Conservation (phyloP, 1,140 invertebrate genomes). For the Coenobita brevimanus region DNA sequence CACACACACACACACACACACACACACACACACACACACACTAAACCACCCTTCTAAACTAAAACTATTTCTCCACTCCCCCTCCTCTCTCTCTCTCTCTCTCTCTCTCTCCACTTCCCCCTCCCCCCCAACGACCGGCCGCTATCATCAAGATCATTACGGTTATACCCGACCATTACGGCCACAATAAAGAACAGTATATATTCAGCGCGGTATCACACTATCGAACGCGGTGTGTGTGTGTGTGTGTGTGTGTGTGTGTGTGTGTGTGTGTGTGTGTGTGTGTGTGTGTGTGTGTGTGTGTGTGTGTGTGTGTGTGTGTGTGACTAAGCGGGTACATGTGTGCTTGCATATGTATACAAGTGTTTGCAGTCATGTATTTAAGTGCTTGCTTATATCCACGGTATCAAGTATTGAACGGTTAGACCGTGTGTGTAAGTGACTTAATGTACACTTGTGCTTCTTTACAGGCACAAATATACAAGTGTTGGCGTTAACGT, state of each 20-base stretch:
- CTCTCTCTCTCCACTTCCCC: background rate
- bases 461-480: too few relatives aligned
- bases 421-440: too few relatives aligned
- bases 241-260: background rate
- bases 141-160: background rate
- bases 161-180: too few relatives aligned
- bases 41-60: background rate
- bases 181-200: too few relatives aligned
- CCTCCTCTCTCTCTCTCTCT: conserved; percentile 18
- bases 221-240: background rate
- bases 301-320: background rate
- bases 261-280: background rate
- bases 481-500: too few relatives aligned
- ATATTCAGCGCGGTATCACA: background rate
- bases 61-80: background rate
- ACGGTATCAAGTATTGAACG: too few relatives aligned
- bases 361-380: too few relatives aligned
- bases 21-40: background rate
- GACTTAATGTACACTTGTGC: background rate
- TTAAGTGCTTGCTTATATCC: too few relatives aligned
- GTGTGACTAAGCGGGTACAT: background rate
- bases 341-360: background rate
- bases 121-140: background rate
- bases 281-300: background rate
- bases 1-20: background rate